phyloP scores from a whole-genome alignment of 2,113 vertebrate genomes.

The Daphoenositta chrysoptera region DNA sequence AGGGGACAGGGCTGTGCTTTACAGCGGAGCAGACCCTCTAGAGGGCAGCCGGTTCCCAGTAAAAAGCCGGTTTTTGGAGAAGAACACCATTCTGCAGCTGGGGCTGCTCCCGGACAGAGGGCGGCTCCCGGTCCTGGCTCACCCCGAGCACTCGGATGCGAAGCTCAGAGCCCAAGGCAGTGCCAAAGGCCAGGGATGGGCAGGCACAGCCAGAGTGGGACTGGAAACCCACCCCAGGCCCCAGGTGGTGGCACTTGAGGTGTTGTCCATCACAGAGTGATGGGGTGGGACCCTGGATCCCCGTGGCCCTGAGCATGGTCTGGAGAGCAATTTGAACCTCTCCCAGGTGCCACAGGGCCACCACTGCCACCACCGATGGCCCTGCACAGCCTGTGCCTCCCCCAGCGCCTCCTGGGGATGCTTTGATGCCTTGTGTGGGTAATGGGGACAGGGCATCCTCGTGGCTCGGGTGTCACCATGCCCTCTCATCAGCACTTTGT shows the following conservation, averaged over 20 bases:
- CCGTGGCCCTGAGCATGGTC: rapidly evolving
- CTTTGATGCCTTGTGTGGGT: background rate
- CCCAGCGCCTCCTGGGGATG: background rate
- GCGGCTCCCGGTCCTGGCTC: background rate
- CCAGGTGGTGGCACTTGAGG: background rate
- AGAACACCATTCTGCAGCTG: rapidly evolving
- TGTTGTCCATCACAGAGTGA: rapidly evolving
- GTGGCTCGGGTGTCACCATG: rapidly evolving
- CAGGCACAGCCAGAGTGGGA: background rate
- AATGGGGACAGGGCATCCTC: rapidly evolving
- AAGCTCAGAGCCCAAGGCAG: background rate
- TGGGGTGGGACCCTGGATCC: no score
- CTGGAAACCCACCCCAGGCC: background rate
- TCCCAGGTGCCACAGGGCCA: background rate
- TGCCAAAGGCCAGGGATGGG: background rate
- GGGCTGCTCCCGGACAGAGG: rapidly evolving
- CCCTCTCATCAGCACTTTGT: background rate
- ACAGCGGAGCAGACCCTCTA: background rate
- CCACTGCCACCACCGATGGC: background rate
- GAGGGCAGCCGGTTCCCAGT: conserved; percentile 1
- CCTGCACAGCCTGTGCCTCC: background rate
- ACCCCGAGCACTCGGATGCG: rapidly evolving
- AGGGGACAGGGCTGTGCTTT: background rate
- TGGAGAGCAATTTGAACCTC: background rate
- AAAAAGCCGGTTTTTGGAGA: background rate